Base-by-base conservation (phyloP, 2,888 invertebrate genomes). In the Acanthococcus lagerstroemiae region DNA sequence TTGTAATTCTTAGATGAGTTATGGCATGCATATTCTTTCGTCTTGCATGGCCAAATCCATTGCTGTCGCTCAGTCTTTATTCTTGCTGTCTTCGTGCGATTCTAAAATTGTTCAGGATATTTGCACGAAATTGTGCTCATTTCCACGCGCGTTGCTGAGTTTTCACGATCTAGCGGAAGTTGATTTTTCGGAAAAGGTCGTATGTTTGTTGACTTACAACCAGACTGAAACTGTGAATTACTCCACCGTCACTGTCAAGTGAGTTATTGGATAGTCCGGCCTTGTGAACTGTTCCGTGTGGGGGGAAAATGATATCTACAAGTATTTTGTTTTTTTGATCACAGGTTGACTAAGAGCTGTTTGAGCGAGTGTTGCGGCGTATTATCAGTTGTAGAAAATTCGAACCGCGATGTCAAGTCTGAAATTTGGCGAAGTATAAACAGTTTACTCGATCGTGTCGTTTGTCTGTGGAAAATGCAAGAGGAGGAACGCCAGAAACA, bases 401-500 rank as follows among this genome's bases (percentile, higher is more conserved):
- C 85, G 0, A 76, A 80, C 15, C 79, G 80, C 21, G 76, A 76
- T 46, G 73, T 83, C 15, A 45, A 55, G 24, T 15, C 3, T 22
- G 19, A 52, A 5, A 58, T 68, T 21, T 69, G 67, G 65, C 22
- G 4, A 3, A 55, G 3, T 9, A 57, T 67, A 30, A 46, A 48
- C n/a, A 45, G 27, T 6, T 44, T 72, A n/a, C 66, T 72, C 55
- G 70, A 71, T 50, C 69, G 68, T 46, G 81, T 90, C 58, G 84
- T 87, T 22, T 75, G 80, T 63, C 78, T 84, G 0, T 95, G 94
- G 92, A 84, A 84, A 72, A 80, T 83, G 67, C 88, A 90, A 71
- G 85, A 90, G 72, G 81, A 83, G 56, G 82, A 83, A 25, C 80
- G 82, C 19, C 83, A 84, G 70, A 80, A 79, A 71, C 82, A 83